Conservation (phyloP, 2,888 invertebrate species). For the Cyclophora albipunctata region DNA sequence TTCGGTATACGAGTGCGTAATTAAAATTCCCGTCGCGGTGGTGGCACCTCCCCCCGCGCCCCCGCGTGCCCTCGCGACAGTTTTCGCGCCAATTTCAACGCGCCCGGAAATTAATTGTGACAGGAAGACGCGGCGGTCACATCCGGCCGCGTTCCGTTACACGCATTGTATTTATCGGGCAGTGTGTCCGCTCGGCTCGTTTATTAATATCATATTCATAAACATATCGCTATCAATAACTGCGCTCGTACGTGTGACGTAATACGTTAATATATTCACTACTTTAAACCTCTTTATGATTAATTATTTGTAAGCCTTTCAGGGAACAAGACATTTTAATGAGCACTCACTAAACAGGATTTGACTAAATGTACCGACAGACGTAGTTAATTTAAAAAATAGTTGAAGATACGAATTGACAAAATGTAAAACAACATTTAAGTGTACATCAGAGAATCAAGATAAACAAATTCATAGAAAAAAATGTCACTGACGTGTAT, state of each 20-base stretch:
- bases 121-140: slow-evolving; percentile 74
- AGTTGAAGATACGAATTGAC: too few relatives aligned
- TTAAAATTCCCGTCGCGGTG: slow-evolving; percentile 71
- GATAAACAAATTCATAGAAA: slow-evolving; percentile 8
- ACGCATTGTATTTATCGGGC: slow-evolving; percentile 49
- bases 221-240: too few relatives aligned
- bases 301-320: too few relatives aligned
- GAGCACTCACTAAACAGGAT: too few relatives aligned
- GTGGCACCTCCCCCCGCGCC: slow-evolving; percentile 46
- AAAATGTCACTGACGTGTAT: slow-evolving; percentile 6
- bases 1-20: slow-evolving; percentile 75
- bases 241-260: too few relatives aligned
- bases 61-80: slow-evolving; percentile 54
- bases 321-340: too few relatives aligned
- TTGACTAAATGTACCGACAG: too few relatives aligned
- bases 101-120: slow-evolving; percentile 76
- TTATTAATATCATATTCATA: slow-evolving; percentile 30
- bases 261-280: too few relatives aligned
- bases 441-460: background rate
- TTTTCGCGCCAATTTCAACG: slow-evolving; percentile 76
- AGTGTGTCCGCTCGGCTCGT: slow-evolving; percentile 27
- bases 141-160: slow-evolving; percentile 67
- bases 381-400: too few relatives aligned
- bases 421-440: too few relatives aligned
- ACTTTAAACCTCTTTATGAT: too few relatives aligned